Evolutionary conservation across 1,140 invertebrate species (phyloP), one percentile per base, ranked within the genome.

Genomic region (Zeugodacus cucurbitae): DNA sequence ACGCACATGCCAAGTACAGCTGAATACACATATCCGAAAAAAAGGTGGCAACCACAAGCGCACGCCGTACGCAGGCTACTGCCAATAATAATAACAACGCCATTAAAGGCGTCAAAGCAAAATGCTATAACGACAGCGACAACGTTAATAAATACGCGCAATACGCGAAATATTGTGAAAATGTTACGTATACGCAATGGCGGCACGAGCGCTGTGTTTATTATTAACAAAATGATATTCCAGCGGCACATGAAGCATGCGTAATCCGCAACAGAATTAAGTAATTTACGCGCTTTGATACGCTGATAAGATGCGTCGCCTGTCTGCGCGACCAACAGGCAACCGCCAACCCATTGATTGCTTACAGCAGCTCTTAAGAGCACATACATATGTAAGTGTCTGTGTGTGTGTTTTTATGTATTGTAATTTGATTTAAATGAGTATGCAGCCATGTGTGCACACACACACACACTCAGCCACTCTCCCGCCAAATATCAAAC

Each of bases 171-270:
- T 41, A 41, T 37, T 74, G 67, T 32, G 67, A 7, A 37, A 82
- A 82, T 82, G 74, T 82, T 82, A 82, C 74, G 11, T n/a, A 82
- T 82, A 82, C 74, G 74, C 74, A 8, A 17, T 11, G 74, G 26
- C 14, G 48, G 11, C 48, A 37, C 29, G 6, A 7, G 37, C 22
- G 74, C 3, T 41, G 41, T 54, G 48, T 17, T 82, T 48, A 48
- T 26, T 48, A 48, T 82, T 29, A 44, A 26, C n/a, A 37, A 5
- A 37, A 48, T 48, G 37, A 74, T 22, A 74, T 82, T 26, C 8
- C 64, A 32, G 4, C 7, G 10, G 10, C 48, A 2, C 48, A 20
- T 29, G 41, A 48, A 82, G 34, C 74, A 11, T 48, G 70, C 37
- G 10, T 48, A 48, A 48, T 29, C 10, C 74, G 6, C 41, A 34